Evolutionary conservation across 2,888 invertebrate species (phyloP), one percentile per base, ranked within the genome.

Genomic region (Eilema depressum): DNA sequence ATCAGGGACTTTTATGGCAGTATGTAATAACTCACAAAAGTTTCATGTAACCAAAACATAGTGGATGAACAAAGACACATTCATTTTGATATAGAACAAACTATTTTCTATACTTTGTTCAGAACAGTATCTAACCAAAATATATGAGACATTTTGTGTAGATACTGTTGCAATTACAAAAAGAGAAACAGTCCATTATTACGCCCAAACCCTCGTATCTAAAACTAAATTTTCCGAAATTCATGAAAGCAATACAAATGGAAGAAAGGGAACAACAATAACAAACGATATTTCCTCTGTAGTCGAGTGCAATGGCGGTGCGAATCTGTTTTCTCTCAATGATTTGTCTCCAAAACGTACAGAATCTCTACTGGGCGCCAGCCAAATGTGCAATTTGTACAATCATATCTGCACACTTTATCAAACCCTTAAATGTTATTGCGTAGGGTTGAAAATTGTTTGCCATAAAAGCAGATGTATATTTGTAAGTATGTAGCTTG

Each of bases 311-410:
- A 91, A 92, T 91, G 89, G 92, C 85, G 87, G 91, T 88, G 89
- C 88, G 91, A 94, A 94, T 93, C 93, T 94, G 94, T 94, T 93
- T 93, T 93, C 93, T 91, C 90, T 88, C 94, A 91, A 92, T 92
- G 94, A 95, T 94, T 94, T 95, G 94, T 94, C 94, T 92, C 89
- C 87, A 85, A 90, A 91, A 90, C 91, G 91, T 87, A 90, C 91
- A 85, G 87, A 94, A 93, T 93, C 93, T 93, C 89, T 83, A 89
- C 91, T 94, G 95, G 95, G 91, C 83, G 85, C 73, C 86, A 91
- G 94, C 94, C 95, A 95, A 94, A 94, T 92, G 93, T 91, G 89
- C 90, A 91, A 88, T 86, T 83, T 86, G 81, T 83, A 86, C 91
- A 82, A 87, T 79, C 47, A 73, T 78, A 66, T 64, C 60, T 69